phyloP scores from a whole-genome alignment of 2,888 invertebrate genomes.

The Eilema caniola region DNA sequence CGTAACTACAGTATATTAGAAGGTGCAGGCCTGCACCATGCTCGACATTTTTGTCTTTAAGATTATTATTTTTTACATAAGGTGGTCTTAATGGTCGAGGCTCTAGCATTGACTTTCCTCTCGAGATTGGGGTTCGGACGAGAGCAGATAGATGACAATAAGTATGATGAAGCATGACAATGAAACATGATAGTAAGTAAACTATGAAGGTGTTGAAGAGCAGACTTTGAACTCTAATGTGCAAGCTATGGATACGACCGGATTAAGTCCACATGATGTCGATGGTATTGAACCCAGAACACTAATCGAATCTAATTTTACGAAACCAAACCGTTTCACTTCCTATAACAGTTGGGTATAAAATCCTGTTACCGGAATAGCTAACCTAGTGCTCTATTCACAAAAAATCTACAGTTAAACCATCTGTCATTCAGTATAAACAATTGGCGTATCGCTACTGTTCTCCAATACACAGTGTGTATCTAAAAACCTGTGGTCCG shows the following conservation, averaged over 20 bases:
- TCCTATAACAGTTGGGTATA: constrained; percentile 40
- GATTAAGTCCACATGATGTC: neutral
- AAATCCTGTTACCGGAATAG: constrained; percentile 39
- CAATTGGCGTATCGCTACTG: constrained; percentile 44
- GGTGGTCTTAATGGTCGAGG: too few relatives aligned
- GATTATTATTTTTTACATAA: too few relatives aligned
- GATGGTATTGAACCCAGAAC: neutral
- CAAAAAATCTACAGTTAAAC: constrained; percentile 41
- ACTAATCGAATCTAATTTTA: constrained; percentile 6
- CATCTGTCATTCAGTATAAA: constrained; percentile 45
- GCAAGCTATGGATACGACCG: neutral
- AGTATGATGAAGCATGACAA: too few relatives aligned
- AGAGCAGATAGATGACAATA: too few relatives aligned
- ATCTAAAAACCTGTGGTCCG: constrained; percentile 18
- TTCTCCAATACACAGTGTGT: constrained; percentile 35
- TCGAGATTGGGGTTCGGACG: too few relatives aligned
- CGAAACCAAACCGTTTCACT: constrained; percentile 31
- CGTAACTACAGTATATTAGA: too few relatives aligned
- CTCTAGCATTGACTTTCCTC: too few relatives aligned
- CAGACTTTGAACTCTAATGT: neutral
- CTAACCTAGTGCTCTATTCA: constrained; percentile 45
- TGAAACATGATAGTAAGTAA: too few relatives aligned
- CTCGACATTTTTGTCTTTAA: too few relatives aligned
- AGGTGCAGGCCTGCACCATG: too few relatives aligned
- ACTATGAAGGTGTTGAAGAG: too few relatives aligned